These are phyloP conservation scores for Alethe castanea DNA, from an alignment of 2,113 vertebrate genomes.

Conservation along the genomic window DNA sequence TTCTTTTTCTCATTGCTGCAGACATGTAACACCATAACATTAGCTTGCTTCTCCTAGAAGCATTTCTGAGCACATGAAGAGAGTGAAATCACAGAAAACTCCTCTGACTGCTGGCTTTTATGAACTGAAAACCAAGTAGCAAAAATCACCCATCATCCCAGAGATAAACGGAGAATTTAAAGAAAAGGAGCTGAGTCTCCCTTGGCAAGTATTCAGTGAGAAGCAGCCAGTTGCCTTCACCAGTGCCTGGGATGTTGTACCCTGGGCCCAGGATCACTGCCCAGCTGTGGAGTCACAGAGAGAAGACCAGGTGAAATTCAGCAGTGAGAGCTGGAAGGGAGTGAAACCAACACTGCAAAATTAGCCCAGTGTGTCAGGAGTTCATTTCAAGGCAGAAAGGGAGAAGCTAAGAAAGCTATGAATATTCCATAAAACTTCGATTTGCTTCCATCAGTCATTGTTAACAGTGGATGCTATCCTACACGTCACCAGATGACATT, in stretches of 20 bases:
- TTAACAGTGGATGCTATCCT: neutral
- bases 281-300: neutral
- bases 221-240: neutral
- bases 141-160: neutral
- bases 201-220: neutral
- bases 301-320: neutral
- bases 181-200: neutral
- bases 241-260: neutral
- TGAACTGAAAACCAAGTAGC: neutral
- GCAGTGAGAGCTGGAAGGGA: neutral
- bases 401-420: neutral
- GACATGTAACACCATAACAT: accelerated
- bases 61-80: neutral
- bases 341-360: neutral
- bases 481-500: accelerated
- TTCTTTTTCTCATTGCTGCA: neutral
- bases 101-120: neutral
- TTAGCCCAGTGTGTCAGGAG: neutral
- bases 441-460: neutral
- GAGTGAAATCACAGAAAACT: neutral
- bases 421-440: neutral
- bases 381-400: neutral
- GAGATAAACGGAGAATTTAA: neutral
- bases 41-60: neutral
- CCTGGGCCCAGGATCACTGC: neutral